These are phyloP conservation scores for Empis livida DNA, from an alignment of 2,888 invertebrate genomes.

Conservation along the genomic window DNA sequence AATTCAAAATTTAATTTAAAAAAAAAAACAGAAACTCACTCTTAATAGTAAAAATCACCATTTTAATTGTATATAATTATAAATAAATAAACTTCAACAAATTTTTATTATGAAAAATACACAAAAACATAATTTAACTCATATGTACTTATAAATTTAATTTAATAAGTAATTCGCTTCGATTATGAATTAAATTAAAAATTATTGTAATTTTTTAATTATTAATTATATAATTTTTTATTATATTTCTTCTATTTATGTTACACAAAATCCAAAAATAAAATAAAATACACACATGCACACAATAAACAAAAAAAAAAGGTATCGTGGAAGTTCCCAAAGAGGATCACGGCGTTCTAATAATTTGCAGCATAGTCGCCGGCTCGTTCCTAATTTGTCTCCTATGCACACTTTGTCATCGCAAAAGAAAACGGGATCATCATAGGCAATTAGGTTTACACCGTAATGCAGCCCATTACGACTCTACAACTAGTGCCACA, in stretches of 20 bases:
- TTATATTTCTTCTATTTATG: conserved; percentile 17
- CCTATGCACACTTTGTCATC: conserved; percentile 40
- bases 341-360: conserved; percentile 39
- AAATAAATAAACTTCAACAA: no score
- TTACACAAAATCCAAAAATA: conserved; percentile 12
- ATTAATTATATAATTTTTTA: conserved; percentile 15
- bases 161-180: no score
- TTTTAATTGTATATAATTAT: no score
- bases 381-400: conserved; percentile 40
- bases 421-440: conserved; percentile 37
- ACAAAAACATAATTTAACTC: no score
- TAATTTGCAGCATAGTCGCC: conserved; percentile 37
- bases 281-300: conserved; percentile 5
- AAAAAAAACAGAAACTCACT: no score
- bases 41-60: no score
- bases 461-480: conserved; percentile 35
- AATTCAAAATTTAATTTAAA: no score
- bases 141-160: no score
- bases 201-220: background rate
- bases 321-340: conserved; percentile 37
- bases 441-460: conserved; percentile 35
- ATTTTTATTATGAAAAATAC: no score
- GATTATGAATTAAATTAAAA: no score
- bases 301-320: conserved; percentile 19
- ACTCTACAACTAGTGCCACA: conserved; percentile 37